Percentiles rank a stretch among this genome's conserved stretches.
Evolutionary conservation across 2,888 invertebrate species (phyloP).

Genomic region (Oegoconia quadripuncta): DNA sequence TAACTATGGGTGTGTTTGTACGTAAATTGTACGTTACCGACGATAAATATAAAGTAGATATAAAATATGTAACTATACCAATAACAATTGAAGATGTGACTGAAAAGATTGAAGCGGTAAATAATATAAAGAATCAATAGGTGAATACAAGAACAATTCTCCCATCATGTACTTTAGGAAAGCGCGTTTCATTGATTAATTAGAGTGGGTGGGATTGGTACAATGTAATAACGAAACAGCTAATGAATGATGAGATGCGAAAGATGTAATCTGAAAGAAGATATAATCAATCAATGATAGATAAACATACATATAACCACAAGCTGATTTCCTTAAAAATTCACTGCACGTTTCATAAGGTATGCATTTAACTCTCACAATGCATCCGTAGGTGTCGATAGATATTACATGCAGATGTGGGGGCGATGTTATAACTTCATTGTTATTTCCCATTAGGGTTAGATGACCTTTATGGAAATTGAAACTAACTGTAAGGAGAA

Average conservation of each 20-base stretch:
- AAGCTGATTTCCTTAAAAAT: conserved; percentile 10
- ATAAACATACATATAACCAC: not conserved
- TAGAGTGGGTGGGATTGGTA: no score
- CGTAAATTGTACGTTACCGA: no score
- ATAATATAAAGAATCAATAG: no score
- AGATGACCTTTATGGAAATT: conserved; percentile 31
- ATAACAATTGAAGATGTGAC: no score
- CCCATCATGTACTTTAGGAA: no score
- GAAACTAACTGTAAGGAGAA: not conserved
- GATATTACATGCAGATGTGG: conserved; percentile 47
- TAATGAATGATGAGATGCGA: not conserved
- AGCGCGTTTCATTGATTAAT: no score
- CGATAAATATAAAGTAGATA: no score
- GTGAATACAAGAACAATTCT: no score
- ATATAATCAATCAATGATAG: not conserved
- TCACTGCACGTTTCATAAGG: conserved; percentile 17
- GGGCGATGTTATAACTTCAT: conserved; percentile 50
- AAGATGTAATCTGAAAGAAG: not conserved
- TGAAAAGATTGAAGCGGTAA: no score
- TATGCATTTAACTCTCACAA: conserved; percentile 22
- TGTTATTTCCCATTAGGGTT: conserved; percentile 36
- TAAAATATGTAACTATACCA: no score
- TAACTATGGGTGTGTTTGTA: no score
- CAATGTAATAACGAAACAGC: no score
- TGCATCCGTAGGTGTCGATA: conserved; percentile 55